phyloP scores from a whole-genome alignment of 1,140 invertebrate species.

The Mamestra configurata region DNA sequence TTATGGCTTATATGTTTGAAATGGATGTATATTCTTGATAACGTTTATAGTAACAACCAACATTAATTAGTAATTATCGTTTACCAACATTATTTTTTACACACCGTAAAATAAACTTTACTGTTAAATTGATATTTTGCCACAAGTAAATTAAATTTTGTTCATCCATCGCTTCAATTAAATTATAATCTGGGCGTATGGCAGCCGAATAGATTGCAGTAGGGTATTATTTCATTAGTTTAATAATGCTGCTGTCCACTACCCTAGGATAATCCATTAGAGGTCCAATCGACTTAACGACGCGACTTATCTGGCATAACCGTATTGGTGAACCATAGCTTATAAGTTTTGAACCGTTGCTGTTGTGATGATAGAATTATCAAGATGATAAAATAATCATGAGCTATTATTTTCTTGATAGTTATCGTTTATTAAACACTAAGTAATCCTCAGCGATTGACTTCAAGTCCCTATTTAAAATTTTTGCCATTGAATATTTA shows the following conservation, averaged over 20 bases:
- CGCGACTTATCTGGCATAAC: conserved; percentile 8
- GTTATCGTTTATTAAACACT: no score
- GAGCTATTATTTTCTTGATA: no score
- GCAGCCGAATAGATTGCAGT: conserved; percentile 24
- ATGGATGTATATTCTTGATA: no score
- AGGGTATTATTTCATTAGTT: conserved; percentile 12
- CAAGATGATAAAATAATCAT: no score
- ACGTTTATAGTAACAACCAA: no score
- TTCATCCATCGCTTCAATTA: conserved; percentile 29
- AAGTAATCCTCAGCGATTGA: no score
- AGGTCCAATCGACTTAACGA: conserved; percentile 10
- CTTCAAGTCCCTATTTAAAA: no score
- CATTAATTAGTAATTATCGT: neutral
- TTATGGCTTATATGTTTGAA: no score
- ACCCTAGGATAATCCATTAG: conserved; percentile 21
- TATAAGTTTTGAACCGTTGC: no score
- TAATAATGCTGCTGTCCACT: conserved; percentile 30
- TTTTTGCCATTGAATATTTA: no score
- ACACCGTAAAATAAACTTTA: neutral
- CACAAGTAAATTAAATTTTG: conserved; percentile 19
- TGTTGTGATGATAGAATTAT: no score
- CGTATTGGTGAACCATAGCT: no score
- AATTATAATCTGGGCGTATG: conserved; percentile 31
- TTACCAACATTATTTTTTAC: neutral
- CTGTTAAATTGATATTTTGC: neutral